Evolutionary conservation across 1,140 invertebrate genomes (phyloP).

Genomic region (Drosophila oshimai): DNA sequence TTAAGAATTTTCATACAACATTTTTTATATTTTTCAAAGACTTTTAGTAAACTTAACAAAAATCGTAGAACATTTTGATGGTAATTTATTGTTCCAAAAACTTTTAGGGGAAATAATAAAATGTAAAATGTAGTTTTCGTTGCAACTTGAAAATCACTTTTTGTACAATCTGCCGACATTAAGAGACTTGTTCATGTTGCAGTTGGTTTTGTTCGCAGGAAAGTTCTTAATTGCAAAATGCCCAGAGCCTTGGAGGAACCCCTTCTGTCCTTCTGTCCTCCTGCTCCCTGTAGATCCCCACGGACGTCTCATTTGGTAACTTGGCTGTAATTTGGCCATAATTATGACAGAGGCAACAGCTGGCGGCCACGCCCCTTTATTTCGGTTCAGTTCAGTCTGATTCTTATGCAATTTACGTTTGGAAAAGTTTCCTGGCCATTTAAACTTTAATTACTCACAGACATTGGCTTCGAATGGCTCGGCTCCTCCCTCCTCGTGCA

Average conservation of each 20-base stretch:
- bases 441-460: slow-evolving; percentile 68
- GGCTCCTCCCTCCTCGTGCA: too few relatives aligned
- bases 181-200: slow-evolving; percentile 26
- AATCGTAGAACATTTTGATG: too few relatives aligned
- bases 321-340: slow-evolving; percentile 64
- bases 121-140: not conserved
- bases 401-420: slow-evolving; percentile 61
- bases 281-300: not conserved
- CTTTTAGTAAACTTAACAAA: not conserved
- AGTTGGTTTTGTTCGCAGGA: slow-evolving; percentile 30
- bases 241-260: slow-evolving; percentile 25
- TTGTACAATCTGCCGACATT: slow-evolving; percentile 11
- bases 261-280: not conserved
- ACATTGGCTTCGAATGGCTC: slow-evolving; percentile 37
- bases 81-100: slow-evolving; percentile 2
- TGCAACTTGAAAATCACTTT: slow-evolving; percentile 16
- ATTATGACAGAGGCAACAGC: slow-evolving; percentile 68
- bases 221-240: slow-evolving; percentile 72
- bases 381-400: slow-evolving; percentile 3
- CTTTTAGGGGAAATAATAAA: slow-evolving; percentile 8
- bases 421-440: slow-evolving; percentile 53
- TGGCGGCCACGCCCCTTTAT: slow-evolving; percentile 37
- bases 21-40: not conserved
- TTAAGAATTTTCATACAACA: too few relatives aligned
- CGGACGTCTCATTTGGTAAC: slow-evolving; percentile 25